A percentile compares a stretch with the other conserved stretches of the same genome.
Conservation (phyloP, 92 coral and sea anemone species). For the Scolanthus callimorphus region DNA sequence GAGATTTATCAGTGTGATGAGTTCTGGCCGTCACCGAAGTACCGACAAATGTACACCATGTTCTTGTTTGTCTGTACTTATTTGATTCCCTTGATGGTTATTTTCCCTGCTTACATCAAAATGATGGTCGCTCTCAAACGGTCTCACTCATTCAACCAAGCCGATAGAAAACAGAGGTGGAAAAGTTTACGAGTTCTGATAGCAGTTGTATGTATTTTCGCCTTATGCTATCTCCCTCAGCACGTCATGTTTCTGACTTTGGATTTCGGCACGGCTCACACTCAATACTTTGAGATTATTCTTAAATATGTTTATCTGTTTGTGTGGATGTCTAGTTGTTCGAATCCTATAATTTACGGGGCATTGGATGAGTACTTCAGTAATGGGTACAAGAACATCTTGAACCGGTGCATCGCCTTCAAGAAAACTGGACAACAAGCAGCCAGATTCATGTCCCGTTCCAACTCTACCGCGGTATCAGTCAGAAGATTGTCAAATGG, state of each 20-base stretch:
- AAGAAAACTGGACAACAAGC: conserved; percentile 11
- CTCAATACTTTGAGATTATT: conserved; percentile 39
- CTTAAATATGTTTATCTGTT: conserved; percentile 37
- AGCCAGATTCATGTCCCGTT: conserved; percentile 10
- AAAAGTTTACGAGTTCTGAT: conserved; percentile 27
- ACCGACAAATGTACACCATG: conserved; percentile 50
- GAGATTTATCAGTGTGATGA: conserved; percentile 48
- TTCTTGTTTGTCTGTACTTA: conserved; percentile 48
- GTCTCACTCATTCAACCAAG: conserved; percentile 27
- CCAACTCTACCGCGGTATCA: conserved; percentile 5
- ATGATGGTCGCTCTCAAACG: conserved; percentile 39
- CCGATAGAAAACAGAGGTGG: conserved; percentile 28
- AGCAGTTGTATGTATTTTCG: conserved; percentile 34
- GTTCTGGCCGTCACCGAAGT: conserved; percentile 28
- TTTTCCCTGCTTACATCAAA: conserved; percentile 55
- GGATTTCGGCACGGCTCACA: conserved; percentile 33
- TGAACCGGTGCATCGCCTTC: conserved; percentile 28
- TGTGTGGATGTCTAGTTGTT: conserved; percentile 39
- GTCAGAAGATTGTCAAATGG: too few species aligned
- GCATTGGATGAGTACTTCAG: conserved; percentile 47
- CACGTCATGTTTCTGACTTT: conserved; percentile 33
- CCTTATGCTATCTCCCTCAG: conserved; percentile 41
- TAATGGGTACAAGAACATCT: conserved; percentile 16
- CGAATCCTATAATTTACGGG: conserved; percentile 47
- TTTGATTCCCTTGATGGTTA: conserved; percentile 46